These are phyloP conservation scores for Cheilosia vulpina DNA, from an alignment of 2,888 invertebrate species.

Conservation along the genomic window DNA sequence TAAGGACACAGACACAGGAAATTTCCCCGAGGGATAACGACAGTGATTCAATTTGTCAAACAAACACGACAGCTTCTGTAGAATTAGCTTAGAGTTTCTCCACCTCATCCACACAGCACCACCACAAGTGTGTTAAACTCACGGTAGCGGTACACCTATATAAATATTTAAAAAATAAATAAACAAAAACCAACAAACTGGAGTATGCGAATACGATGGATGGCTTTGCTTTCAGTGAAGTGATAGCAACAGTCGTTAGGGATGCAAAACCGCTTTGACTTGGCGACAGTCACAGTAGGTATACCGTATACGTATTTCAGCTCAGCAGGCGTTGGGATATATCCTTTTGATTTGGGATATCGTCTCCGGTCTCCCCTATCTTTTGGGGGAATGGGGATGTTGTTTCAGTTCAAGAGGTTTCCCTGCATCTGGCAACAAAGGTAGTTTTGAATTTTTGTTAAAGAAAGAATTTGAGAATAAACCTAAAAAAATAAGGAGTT, in stretches of 20 bases:
- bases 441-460: too few relatives aligned
- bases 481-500: too few relatives aligned
- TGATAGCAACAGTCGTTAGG: conserved; percentile 64
- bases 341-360: conserved; percentile 27
- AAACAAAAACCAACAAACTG: conserved; percentile 16
- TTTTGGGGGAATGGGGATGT: neutral
- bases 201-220: neutral
- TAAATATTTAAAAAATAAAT: conserved; percentile 59
- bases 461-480: too few relatives aligned
- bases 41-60: conserved; percentile 73
- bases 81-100: conserved; percentile 67
- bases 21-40: conserved; percentile 57
- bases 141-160: conserved; percentile 48
- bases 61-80: conserved; percentile 65
- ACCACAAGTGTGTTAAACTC: conserved; percentile 56
- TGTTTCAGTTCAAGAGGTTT: too few relatives aligned
- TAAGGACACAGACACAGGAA: conserved; percentile 24
- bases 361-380: conserved; percentile 3
- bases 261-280: conserved; percentile 38
- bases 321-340: neutral
- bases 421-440: too few relatives aligned
- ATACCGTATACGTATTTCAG: neutral
- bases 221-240: conserved; percentile 29
- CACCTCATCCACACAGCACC: conserved; percentile 47
- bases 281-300: conserved; percentile 5